Base-by-base conservation (phyloP, 2,888 invertebrate genomes). In the Laothoe populi region DNA sequence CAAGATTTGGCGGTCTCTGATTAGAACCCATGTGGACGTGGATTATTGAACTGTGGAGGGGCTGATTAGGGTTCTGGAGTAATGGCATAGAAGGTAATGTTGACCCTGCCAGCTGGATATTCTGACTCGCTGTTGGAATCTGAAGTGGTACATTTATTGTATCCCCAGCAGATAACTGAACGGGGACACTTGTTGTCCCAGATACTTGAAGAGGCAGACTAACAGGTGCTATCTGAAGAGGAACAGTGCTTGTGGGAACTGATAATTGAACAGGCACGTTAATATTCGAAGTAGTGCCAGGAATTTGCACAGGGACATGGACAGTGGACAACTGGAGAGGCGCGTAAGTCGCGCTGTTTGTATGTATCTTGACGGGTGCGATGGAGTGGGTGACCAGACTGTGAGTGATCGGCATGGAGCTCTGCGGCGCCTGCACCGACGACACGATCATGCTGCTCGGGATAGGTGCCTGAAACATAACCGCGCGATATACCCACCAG, bases 391-490 rank as follows among this genome's bases (percentile, higher is more conserved):
- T 87, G 60, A 92, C 86, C 74, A 91, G 81, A 75, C 82, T 88
- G 71, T 92, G 92, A 66, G 89, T 83, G 62, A 91, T 87, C 62
- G 90, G 86, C 80, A 92, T 84, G 62, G 90, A 88, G 83, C 83
- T 91, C 81, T 89, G 90, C 63, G 90, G 82, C 74, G 86, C 85
- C 76, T 89, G 91, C 82, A 92, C 83, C 69, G 92, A 90, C 67
- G 92, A 88, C 77, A 92, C 89, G 78, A 92, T 88, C 92, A 92
- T 92, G 77, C 91, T 90, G 90, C 87, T 90, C 75, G 92, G 82
- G 78, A 87, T 89, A 79, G 92, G 91, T 79, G 90, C 86, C 92
- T 92, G 88, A 75, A 92, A 92, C 62, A 57, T 23, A 23, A 57
- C 57, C 7, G 21, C 7, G 38, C 46, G 58, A 53, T 58, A 45